Conservation (phyloP, 23 tunicate species). For the Botrylloides violaceus region DNA sequence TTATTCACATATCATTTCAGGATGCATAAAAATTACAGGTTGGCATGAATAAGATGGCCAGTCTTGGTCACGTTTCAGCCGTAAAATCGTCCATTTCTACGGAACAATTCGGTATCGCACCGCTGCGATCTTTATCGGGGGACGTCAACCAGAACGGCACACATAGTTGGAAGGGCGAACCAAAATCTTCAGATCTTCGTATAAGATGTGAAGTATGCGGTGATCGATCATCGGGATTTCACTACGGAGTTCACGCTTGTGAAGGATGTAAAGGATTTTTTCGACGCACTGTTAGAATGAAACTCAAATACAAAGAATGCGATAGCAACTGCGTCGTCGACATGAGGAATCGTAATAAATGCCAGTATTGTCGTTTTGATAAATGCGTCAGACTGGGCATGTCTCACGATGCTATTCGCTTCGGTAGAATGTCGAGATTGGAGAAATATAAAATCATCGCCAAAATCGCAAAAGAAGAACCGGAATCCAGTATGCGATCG, state of each 20-base stretch:
- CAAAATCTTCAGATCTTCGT: conserved; percentile 50
- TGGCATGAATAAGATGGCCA: too few relatives aligned
- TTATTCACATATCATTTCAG: too few relatives aligned
- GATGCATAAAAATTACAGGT: too few relatives aligned
- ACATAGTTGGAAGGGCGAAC: too few relatives aligned
- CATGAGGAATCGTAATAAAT: conserved; percentile 62
- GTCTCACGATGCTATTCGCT: conserved; percentile 91
- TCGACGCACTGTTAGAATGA: conserved; percentile 78
- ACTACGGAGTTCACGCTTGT: conserved; percentile 95
- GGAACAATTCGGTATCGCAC: too few relatives aligned
- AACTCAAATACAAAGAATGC: conserved; percentile 57
- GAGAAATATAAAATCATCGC: conserved; percentile 63
- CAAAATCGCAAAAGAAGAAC: conserved; percentile 24
- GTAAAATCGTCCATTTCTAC: too few relatives aligned
- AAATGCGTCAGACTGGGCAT: conserved; percentile 70
- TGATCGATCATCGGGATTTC: conserved; percentile 77
- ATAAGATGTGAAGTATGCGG: conserved; percentile 81
- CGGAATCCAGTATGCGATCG: neutral
- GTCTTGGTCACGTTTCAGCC: too few relatives aligned
- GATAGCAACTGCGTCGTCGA: conserved; percentile 41
- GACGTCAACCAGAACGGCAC: too few relatives aligned
- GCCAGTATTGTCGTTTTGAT: conserved; percentile 77
- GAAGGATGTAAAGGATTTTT: conserved; percentile 98
- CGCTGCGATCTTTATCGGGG: too few relatives aligned
- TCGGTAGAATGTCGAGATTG: conserved; percentile 68